These are phyloP conservation scores for Drosophila multiciliata DNA, from an alignment of 2,888 invertebrate species.

Conservation along the genomic window DNA sequence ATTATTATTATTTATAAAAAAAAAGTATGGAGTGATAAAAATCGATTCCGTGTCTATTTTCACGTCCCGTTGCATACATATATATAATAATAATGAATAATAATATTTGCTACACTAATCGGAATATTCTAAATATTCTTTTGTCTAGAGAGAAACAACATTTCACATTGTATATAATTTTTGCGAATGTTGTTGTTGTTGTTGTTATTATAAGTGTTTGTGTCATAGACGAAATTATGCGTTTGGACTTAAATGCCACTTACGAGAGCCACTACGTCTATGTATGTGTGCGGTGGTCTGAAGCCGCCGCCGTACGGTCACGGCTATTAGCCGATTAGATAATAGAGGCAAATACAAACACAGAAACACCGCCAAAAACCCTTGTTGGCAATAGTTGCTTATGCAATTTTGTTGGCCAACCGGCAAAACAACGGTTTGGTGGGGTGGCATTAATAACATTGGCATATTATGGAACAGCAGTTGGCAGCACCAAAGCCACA, in stretches of 20 bases:
- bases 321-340: conserved; percentile 60
- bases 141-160: background rate
- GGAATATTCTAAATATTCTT: background rate
- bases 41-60: background rate
- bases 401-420: background rate
- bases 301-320: conserved; percentile 26
- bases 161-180: conserved; percentile 15
- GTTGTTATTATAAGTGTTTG: conserved; percentile 3
- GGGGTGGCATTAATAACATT: conserved; percentile 6
- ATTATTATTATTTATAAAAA: too few species aligned
- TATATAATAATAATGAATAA: background rate
- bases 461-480: conserved; percentile 11
- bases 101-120: background rate
- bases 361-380: conserved; percentile 10
- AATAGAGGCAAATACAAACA: conserved; percentile 46
- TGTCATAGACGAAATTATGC: conserved; percentile 45
- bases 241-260: conserved; percentile 44
- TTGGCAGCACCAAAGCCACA: conserved; percentile 15
- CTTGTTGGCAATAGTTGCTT: background rate
- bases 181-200: background rate
- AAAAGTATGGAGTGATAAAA: background rate
- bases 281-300: background rate
- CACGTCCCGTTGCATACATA: background rate
- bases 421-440: background rate
- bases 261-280: conserved; percentile 7